These are phyloP conservation scores for Gadopsis bispinosus DNA, from an alignment of 2,797 vertebrate genomes.

Conservation along the genomic window DNA sequence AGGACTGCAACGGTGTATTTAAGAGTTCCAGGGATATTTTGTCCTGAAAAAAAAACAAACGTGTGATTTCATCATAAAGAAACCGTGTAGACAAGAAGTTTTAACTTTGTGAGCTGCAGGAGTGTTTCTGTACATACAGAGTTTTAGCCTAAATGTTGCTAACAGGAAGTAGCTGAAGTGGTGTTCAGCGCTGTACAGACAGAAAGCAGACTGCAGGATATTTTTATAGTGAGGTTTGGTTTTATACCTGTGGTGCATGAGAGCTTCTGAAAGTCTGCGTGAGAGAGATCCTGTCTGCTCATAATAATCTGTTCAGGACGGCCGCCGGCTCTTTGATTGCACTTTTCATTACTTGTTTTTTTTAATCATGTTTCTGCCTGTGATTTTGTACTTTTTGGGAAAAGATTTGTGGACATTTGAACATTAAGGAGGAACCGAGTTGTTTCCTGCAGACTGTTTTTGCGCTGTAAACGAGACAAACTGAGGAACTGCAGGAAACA, in stretches of 20 bases:
- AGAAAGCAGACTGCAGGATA: constrained; percentile 1
- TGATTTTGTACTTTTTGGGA: constrained; percentile 28
- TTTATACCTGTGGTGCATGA: constrained; percentile 24
- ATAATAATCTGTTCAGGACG: not conserved
- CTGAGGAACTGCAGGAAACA: constrained; percentile 4
- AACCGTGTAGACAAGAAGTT: not conserved
- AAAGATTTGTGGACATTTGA: constrained; percentile 7
- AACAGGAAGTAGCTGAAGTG: constrained; percentile 6
- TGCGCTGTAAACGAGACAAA: constrained; percentile 34
- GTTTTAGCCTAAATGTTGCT: constrained; percentile 26
- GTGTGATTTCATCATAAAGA: not conserved
- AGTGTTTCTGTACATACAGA: constrained; percentile 7
- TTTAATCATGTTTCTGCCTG: constrained; percentile 2
- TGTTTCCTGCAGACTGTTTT: constrained; percentile 4
- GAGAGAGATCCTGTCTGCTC: not conserved
- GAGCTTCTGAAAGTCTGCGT: constrained; percentile 1
- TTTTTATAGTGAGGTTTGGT: constrained; percentile 23
- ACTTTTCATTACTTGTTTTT: constrained; percentile 26
- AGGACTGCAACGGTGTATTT: not conserved
- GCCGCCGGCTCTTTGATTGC: not conserved
- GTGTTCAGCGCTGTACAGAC: not conserved
- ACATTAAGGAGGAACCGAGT: not conserved
- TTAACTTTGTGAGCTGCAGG: not conserved
- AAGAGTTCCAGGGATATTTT: not conserved
- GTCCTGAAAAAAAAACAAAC: not conserved